Evolutionary conservation across 1,140 invertebrate species (phyloP), one percentile per base, ranked within the genome.

Genomic region (Coenobita brevimanus): DNA sequence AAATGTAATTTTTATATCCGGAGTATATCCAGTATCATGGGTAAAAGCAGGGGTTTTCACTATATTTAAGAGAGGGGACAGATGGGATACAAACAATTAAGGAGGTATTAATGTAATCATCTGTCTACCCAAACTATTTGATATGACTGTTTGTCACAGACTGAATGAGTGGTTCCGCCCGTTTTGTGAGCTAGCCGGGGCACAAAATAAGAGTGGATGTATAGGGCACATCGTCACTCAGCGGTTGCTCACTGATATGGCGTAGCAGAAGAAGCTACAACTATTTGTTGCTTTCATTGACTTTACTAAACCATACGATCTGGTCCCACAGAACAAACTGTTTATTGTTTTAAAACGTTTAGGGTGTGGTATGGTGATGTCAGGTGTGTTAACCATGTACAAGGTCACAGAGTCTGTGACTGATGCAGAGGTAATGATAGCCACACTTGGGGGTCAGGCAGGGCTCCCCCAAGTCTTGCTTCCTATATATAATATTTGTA

Each of bases 11-110:
- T n/a, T n/a, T n/a, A n/a, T n/a, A n/a, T 73, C 71, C 21, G 71
- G 71, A 33, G 71, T 41, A 21, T 73, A 33, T 33, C 71, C 71
- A 33, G 71, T 21, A 33, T 73, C 71, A 33, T 73, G 71, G 71
- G 36, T 41, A 8, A 73, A 36, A 41, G 71, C 71, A n/a, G n/a
- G n/a, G n/a, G n/a, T n/a, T n/a, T n/a, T n/a, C n/a, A n/a, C n/a
- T n/a, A n/a, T n/a, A n/a, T 76, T 76, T 43, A 76, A 76, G 41
- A 8, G 36, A 76, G 73, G 73, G 15, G n/a, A 76, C 36, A 76
- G 73, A 41, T 43, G 10, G 36, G n/a, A 43, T 24, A 3, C 73
- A 17, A 41, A 76, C 24, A 41, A 76, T 43, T 76, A 76, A 13
- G 21, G 73, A 76, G 73, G 73, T 38, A 76, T 46, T 2, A 76